phyloP scores from a whole-genome alignment of 2,113 vertebrate species.

The Cyrtonyx montezumae region DNA sequence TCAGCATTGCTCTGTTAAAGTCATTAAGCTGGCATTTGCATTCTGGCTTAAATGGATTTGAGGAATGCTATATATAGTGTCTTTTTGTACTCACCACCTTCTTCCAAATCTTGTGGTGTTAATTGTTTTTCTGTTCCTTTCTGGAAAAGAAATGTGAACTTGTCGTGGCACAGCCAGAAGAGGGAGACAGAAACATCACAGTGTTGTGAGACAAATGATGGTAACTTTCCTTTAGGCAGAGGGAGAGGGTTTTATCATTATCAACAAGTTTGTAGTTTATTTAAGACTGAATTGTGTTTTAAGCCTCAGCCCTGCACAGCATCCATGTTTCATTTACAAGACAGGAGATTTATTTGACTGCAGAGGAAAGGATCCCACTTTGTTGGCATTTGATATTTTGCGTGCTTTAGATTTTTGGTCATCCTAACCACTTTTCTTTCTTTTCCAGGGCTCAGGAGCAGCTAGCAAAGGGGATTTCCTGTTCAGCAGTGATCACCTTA shows the following conservation, averaged over 20 bases:
- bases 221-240: background rate
- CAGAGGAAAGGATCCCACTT: background rate
- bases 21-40: background rate
- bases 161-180: background rate
- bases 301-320: background rate
- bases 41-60: background rate
- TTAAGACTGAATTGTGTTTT: background rate
- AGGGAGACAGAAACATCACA: background rate
- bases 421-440: background rate
- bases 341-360: background rate
- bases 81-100: background rate
- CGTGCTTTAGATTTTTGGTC: background rate
- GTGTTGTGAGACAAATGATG: background rate
- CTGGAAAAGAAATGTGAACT: background rate
- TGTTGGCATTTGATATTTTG: background rate
- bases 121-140: background rate
- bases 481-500: conserved; percentile 94
- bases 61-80: background rate
- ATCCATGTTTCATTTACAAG: background rate
- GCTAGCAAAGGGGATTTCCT: conserved; percentile 97
- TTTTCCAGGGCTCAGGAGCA: conserved; percentile 87
- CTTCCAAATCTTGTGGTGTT: background rate
- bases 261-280: background rate
- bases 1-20: background rate
- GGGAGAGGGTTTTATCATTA: background rate